Conservation (phyloP, 2,888 invertebrate species). For the Ceramica pisi region DNA sequence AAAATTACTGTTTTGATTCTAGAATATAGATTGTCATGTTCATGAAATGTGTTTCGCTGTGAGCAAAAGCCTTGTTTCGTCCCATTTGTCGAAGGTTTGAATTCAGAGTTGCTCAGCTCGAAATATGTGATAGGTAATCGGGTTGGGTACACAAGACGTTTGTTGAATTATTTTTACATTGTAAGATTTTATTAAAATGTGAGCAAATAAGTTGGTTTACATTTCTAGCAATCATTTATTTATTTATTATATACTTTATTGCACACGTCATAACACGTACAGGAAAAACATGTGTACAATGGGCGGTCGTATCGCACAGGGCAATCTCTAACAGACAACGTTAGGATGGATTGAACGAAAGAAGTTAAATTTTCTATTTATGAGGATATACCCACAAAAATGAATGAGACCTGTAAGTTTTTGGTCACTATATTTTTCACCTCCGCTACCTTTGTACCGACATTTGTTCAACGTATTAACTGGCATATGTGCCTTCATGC, state of each 20-base stretch:
- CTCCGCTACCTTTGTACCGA: not conserved
- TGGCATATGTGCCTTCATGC: not conserved
- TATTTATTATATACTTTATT: no score
- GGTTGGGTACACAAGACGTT: not conserved
- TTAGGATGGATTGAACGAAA: no score
- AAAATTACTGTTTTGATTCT: constrained; percentile 28
- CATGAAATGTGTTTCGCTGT: constrained; percentile 18
- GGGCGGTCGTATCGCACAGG: no score
- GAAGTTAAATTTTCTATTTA: no score
- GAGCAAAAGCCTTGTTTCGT: constrained; percentile 6
- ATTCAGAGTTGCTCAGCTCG: constrained; percentile 33
- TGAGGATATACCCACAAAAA: no score
- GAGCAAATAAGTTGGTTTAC: no score
- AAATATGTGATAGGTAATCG: constrained; percentile 30
- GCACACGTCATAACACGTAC: no score
- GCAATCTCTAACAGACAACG: no score
- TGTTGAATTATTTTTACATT: constrained; percentile 1
- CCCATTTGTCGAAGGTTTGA: constrained; percentile 5
- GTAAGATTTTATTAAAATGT: no score
- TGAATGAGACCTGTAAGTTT: no score
- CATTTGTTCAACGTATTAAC: not conserved
- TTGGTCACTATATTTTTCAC: not conserved
- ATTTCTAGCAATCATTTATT: no score
- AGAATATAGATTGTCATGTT: constrained; percentile 32
- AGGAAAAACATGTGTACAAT: no score